Conservation (phyloP, 1,140 invertebrate species). For the Penaeus chinensis region DNA sequence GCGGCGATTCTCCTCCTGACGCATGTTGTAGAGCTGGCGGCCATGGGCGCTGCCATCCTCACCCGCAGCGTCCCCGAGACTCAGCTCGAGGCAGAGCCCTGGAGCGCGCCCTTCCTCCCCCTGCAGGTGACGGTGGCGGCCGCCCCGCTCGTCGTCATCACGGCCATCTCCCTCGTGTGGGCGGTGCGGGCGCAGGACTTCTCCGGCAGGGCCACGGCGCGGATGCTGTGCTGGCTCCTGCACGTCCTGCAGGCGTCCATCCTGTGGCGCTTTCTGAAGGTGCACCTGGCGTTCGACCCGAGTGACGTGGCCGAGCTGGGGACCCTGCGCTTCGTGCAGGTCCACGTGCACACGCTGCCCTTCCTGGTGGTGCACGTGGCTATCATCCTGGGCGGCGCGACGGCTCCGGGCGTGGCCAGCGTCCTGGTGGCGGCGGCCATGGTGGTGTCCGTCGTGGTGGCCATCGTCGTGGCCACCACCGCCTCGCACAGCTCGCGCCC, state of each 20-base stretch:
- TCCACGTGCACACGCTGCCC: slow-evolving; percentile 60
- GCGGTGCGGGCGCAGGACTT: slow-evolving; percentile 58
- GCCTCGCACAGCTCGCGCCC: slow-evolving; percentile 45
- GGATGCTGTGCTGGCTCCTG: slow-evolving; percentile 58
- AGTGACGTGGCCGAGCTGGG: slow-evolving; percentile 60
- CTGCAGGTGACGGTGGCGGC: slow-evolving; percentile 39
- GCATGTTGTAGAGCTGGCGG: slow-evolving; percentile 54
- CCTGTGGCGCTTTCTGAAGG: slow-evolving; percentile 60
- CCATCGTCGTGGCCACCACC: slow-evolving; percentile 49
- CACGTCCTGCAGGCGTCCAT: slow-evolving; percentile 56
- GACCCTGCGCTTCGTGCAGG: slow-evolving; percentile 57
- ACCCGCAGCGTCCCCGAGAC: background rate
- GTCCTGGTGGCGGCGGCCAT: slow-evolving; percentile 42
- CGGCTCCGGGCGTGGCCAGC: slow-evolving; percentile 21
- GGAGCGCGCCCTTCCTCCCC: background rate
- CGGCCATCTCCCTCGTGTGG: slow-evolving; percentile 56
- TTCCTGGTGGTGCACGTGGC: slow-evolving; percentile 57
- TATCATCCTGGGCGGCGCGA: slow-evolving; percentile 28
- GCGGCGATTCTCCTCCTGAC: slow-evolving; percentile 41
- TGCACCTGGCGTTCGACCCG: slow-evolving; percentile 57
- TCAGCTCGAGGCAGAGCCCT: background rate
- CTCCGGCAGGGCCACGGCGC: slow-evolving; percentile 47
- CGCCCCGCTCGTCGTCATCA: slow-evolving; percentile 37
- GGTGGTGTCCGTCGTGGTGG: slow-evolving; percentile 47
- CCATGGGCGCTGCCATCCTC: slow-evolving; percentile 53